Evolutionary conservation across 2,888 invertebrate species (phyloP), one percentile per base, ranked within the genome.

Genomic region (Odontocolon sp.): DNA sequence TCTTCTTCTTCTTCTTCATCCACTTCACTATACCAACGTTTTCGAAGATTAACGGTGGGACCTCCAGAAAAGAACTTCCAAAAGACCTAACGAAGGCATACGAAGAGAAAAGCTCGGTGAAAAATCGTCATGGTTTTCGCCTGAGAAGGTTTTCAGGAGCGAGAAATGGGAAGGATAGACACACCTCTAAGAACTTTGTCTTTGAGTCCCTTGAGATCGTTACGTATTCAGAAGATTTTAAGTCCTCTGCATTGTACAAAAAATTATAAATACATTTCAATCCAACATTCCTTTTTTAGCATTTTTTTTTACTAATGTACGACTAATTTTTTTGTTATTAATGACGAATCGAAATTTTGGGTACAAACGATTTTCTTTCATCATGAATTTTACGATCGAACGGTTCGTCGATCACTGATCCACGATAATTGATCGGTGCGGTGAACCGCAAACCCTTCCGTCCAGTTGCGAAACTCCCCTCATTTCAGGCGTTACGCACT

Each of bases 401-500:
- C 64, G 50, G 33, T 50, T 21, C 2, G 31, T 61, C 67, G 71
- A 26, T 33, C 45, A 26, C 45, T 18, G 56, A 23, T 47, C 47
- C 16, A 42, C 50, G 26, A 67, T 72, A 72, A 77, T 72, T 57
- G 61, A 61, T 42, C 63, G 63, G 63, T 63, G 67, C 67, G 77
- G 72, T 72, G 72, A 72, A 72, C 77, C 77, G 57, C 77, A 57
- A 77, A 57, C 56, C 63, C 72, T 72, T 77, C 77, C 77, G 72
- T 26, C 50, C 63, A 63, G 42, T 72, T 68, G 57, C 57, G 28
- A 68, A 67, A 47, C 52, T 45, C 47, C 54, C 38, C 33, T 45
- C 50, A 33, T 3, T 56, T 8, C 64, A 33, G 59, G 21, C n/a
- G 23, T 42, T 50, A n/a, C n/a, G n/a, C 67, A 26, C 63, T 14